These are phyloP conservation scores for Lota lota DNA, from an alignment of 2,113 vertebrate species.

Conservation along the genomic window DNA sequence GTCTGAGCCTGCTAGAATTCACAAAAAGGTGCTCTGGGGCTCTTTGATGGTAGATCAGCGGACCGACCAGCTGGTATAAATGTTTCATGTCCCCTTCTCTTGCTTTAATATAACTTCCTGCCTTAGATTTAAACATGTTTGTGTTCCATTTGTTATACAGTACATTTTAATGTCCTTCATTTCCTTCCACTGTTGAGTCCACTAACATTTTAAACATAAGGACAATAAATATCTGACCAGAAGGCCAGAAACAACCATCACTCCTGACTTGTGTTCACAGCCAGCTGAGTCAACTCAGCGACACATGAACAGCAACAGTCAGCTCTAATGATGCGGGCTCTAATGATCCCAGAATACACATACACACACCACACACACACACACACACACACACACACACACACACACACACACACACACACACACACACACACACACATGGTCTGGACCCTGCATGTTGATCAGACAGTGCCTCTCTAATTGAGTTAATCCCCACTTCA, in stretches of 20 bases:
- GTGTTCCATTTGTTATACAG: too few species aligned
- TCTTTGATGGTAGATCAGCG: constrained; percentile 22
- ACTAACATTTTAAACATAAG: too few species aligned
- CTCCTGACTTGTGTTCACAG: constrained; percentile 39
- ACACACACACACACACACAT: too few species aligned
- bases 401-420: too few species aligned
- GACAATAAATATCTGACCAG: constrained; percentile 40
- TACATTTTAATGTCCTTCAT: too few species aligned
- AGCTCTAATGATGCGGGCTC: constrained; percentile 45
- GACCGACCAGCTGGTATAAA: constrained; percentile 22
- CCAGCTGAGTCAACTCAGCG: constrained; percentile 49
- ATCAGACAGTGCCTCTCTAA: constrained; percentile 76
- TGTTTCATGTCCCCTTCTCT: too few species aligned
- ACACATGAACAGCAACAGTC: constrained; percentile 60
- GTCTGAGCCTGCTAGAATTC: constrained; percentile 47
- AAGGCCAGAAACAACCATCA: constrained; percentile 43
- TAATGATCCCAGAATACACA: constrained; percentile 15
- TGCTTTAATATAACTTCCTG: too few species aligned
- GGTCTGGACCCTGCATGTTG: constrained; percentile 41
- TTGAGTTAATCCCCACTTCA: constrained; percentile 94
- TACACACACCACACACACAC: constrained; percentile 25
- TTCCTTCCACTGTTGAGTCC: too few species aligned
- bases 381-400: background rate
- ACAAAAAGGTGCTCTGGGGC: constrained; percentile 35
- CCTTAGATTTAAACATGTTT: too few species aligned